Percentiles rank a stretch among this genome's conserved stretches.
Conservation (phyloP, 2,113 vertebrate species). For the Odontophorus gujanensis region DNA sequence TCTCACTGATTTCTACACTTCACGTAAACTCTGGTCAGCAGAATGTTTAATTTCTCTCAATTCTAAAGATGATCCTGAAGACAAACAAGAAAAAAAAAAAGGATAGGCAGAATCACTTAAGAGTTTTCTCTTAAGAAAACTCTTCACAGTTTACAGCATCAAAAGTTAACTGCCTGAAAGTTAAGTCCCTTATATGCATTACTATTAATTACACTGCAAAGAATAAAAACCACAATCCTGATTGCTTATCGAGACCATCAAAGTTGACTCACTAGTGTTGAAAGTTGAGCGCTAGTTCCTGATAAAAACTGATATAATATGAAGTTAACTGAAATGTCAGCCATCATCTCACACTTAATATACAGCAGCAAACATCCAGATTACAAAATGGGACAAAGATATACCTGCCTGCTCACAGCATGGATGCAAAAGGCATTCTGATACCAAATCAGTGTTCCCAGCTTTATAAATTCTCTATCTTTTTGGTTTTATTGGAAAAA, state of each 20-base stretch:
- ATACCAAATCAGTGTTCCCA: neutral
- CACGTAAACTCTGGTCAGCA: neutral
- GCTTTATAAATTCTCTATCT: neutral
- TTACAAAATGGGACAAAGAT: neutral
- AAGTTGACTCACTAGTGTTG: neutral
- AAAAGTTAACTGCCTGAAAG: neutral
- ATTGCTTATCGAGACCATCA: neutral
- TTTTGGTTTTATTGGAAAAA: neutral
- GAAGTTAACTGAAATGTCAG: constrained; percentile 15
- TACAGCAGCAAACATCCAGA: neutral
- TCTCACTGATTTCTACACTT: neutral
- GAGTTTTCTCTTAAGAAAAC: neutral
- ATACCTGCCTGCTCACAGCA: neutral
- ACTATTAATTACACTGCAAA: neutral
- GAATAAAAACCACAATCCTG: neutral
- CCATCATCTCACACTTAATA: constrained; percentile 33
- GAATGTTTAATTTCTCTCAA: neutral
- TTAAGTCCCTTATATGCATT: neutral
- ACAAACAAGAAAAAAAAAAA: too few relatives aligned
- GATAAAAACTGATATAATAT: constrained; percentile 18
- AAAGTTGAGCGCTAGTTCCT: neutral
- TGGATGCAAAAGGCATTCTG: neutral
- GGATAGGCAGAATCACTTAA: too few relatives aligned
- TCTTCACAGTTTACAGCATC: neutral
- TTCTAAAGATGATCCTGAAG: neutral